A percentile compares a stretch with the other conserved stretches of the same genome.
phyloP scores from a whole-genome alignment of 2,113 vertebrate genomes.

The Progne subis region DNA sequence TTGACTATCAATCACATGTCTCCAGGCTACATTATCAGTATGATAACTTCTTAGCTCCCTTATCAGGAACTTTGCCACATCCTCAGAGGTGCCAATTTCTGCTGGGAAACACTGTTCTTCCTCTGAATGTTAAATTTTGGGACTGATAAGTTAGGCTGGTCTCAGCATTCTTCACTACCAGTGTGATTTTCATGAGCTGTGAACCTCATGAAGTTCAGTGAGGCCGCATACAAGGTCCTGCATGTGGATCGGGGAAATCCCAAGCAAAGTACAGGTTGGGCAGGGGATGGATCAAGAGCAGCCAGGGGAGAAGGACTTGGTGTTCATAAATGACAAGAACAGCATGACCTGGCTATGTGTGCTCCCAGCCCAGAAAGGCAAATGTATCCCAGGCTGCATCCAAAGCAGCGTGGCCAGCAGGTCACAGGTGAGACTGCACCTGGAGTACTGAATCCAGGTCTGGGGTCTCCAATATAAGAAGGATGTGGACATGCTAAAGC shows the following conservation, averaged over 20 bases:
- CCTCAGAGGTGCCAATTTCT: neutral
- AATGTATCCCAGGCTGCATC: fast-evolving
- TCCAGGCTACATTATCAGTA: neutral
- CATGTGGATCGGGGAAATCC: neutral
- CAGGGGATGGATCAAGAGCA: neutral
- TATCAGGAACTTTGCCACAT: neutral
- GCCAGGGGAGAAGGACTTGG: neutral
- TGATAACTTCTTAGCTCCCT: neutral
- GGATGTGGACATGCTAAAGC: neutral
- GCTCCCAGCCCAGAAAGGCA: neutral
- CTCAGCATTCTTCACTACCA: neutral
- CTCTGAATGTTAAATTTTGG: neutral
- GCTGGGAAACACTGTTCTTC: neutral
- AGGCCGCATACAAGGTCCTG: neutral
- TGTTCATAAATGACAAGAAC: neutral
- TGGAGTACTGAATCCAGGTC: neutral
- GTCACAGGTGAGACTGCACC: neutral
- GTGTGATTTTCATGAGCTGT: neutral
- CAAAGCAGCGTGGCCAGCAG: neutral
- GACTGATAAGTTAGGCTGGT: neutral
- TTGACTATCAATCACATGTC: neutral
- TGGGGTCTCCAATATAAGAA: neutral
- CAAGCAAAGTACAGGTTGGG: neutral
- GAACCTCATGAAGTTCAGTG: neutral
- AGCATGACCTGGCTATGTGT: fast-evolving